Conservation (phyloP, 1,140 invertebrate species). For the Camponotus pennsylvanicus region DNA sequence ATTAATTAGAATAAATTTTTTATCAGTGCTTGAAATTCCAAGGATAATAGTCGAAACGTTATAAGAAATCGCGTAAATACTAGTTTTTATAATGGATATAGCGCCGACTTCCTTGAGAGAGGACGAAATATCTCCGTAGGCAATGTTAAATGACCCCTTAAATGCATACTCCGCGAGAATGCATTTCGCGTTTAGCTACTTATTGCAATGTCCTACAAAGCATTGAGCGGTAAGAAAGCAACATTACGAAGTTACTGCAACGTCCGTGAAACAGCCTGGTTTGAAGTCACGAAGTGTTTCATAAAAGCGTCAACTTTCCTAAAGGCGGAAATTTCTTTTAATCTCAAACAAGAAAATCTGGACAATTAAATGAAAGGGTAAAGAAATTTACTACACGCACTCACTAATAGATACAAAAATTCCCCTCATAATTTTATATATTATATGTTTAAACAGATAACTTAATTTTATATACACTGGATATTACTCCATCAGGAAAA, state of each 20-base stretch:
- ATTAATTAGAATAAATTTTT: background rate
- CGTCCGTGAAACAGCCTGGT: constrained; percentile 25
- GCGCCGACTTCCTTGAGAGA: background rate
- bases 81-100: background rate
- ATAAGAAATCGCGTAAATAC: background rate
- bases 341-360: constrained; percentile 37
- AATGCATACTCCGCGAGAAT: constrained; percentile 36
- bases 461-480: background rate
- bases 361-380: constrained; percentile 14
- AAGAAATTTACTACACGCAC: constrained; percentile 6
- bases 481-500: background rate
- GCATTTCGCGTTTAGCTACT: constrained; percentile 48
- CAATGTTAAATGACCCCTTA: constrained; percentile 27
- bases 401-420: background rate
- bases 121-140: constrained; percentile 1
- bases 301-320: constrained; percentile 56
- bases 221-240: constrained; percentile 54
- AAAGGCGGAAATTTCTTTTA: constrained; percentile 50
- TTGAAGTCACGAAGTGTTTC: constrained; percentile 56
- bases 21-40: background rate
- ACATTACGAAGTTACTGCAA: constrained; percentile 55
- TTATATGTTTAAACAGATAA: background rate
- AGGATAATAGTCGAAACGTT: background rate
- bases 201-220: constrained; percentile 53
- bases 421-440: background rate